phyloP scores from a whole-genome alignment of 1,140 invertebrate species.

The Drosophila hydei region DNA sequence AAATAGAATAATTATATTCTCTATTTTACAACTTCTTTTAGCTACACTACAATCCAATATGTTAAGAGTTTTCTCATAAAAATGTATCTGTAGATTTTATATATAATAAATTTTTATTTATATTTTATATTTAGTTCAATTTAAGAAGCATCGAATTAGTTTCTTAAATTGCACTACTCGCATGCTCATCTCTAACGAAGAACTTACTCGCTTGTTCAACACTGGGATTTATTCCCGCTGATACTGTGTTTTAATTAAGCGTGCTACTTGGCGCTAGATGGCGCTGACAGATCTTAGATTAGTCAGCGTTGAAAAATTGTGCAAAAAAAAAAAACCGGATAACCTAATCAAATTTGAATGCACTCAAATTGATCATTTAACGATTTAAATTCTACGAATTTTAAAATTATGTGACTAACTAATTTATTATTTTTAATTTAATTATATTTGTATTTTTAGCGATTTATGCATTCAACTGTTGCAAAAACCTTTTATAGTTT shows the following conservation, averaged over 20 bases:
- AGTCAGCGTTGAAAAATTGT: neutral
- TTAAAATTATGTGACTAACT: constrained; percentile 25
- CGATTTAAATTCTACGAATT: constrained; percentile 32
- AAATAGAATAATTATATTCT: too few relatives aligned
- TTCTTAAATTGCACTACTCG: too few relatives aligned
- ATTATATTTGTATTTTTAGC: constrained; percentile 1
- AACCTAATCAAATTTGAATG: neutral
- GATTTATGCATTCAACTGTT: constrained; percentile 4
- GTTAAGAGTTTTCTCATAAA: neutral
- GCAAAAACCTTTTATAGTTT: constrained; percentile 12
- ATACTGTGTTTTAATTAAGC: neutral
- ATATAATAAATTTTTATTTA: neutral
- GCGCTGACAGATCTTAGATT: neutral
- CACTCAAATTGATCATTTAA: neutral
- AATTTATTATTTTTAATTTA: constrained; percentile 5
- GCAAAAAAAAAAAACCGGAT: constrained; percentile 10
- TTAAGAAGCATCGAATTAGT: too few relatives aligned
- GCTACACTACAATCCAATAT: too few relatives aligned
- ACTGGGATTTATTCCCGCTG: neutral
- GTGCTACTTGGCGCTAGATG: neutral
- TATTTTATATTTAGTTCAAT: too few relatives aligned
- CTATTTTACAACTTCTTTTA: too few relatives aligned
- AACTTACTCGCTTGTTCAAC: neutral
- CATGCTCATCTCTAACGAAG: neutral
- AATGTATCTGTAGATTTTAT: too few relatives aligned